A percentile compares a stretch with the other conserved stretches of the same genome.
Conservation (phyloP, 1,140 invertebrate species). For the Caenorhabditis inopinata region DNA sequence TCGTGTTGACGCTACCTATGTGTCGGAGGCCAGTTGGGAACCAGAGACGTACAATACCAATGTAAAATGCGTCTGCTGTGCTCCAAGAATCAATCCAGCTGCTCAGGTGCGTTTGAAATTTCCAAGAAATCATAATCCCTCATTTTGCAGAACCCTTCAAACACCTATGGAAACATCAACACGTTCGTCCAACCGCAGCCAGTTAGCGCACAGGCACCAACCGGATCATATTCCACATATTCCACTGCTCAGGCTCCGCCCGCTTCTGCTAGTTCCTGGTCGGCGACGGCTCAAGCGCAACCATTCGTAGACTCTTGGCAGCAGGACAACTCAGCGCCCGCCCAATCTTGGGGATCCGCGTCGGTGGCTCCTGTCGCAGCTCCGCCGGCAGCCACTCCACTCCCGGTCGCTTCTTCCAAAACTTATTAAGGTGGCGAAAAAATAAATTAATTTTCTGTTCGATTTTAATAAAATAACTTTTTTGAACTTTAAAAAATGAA, state of each 20-base stretch:
- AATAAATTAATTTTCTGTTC: too few species aligned
- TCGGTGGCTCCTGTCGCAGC: neutral
- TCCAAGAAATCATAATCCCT: neutral
- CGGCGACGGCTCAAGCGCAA: neutral
- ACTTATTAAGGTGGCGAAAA: too few species aligned
- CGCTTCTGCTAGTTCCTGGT: too few species aligned
- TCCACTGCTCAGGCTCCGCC: too few species aligned
- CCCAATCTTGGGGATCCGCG: neutral
- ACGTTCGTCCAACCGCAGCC: neutral
- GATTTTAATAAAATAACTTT: too few species aligned
- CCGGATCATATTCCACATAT: too few species aligned
- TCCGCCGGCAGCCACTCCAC: neutral
- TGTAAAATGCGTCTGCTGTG: conserved; percentile 44
- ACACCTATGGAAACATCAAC: neutral
- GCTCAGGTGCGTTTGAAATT: neutral
- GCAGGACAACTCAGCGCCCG: neutral
- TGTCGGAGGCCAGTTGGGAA: conserved; percentile 14
- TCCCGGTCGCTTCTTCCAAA: neutral
- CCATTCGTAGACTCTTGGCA: neutral
- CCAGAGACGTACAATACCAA: neutral
- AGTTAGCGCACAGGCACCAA: neutral
- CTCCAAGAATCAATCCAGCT: conserved; percentile 15
- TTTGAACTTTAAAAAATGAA: too few species aligned
- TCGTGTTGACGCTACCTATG: neutral
- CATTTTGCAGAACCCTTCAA: neutral